Evolutionary conservation across 2,888 invertebrate species (phyloP).

Genomic region (Eupsilia transversa): DNA sequence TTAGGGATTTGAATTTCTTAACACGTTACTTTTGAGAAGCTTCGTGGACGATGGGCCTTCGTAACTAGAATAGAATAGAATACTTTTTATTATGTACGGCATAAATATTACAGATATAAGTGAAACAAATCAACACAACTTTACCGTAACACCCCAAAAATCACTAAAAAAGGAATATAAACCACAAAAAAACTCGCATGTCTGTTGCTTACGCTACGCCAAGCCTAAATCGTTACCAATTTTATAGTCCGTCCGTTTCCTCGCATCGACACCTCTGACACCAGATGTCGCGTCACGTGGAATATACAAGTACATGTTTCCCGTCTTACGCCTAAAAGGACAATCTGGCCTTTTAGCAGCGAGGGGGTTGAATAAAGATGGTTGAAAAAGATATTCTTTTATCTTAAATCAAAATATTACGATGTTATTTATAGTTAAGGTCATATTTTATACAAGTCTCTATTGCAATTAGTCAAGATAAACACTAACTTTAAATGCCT

Average conservation of each 20-base stretch:
- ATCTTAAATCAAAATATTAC: neutral
- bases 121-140: neutral
- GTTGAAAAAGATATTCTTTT: conserved; percentile 17
- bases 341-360: conserved; percentile 48
- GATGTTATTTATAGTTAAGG: too few species aligned
- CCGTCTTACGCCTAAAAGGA: conserved; percentile 55
- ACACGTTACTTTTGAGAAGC: neutral
- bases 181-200: conserved; percentile 44
- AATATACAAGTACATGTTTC: conserved; percentile 52
- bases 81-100: too few species aligned
- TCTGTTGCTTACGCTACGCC: conserved; percentile 51
- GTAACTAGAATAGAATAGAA: too few species aligned
- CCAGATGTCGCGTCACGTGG: conserved; percentile 68
- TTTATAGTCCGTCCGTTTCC: conserved; percentile 74
- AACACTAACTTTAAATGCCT: neutral
- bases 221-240: conserved; percentile 73
- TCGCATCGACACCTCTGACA: conserved; percentile 75
- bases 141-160: neutral
- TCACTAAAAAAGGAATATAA: neutral
- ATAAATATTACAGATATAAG: too few species aligned
- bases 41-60: neutral
- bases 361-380: conserved; percentile 54
- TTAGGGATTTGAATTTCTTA: neutral
- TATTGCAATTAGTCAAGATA: neutral
- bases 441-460: too few species aligned